phyloP scores from a whole-genome alignment of 2,888 invertebrate species.

The Tricholauxania praeusta region DNA sequence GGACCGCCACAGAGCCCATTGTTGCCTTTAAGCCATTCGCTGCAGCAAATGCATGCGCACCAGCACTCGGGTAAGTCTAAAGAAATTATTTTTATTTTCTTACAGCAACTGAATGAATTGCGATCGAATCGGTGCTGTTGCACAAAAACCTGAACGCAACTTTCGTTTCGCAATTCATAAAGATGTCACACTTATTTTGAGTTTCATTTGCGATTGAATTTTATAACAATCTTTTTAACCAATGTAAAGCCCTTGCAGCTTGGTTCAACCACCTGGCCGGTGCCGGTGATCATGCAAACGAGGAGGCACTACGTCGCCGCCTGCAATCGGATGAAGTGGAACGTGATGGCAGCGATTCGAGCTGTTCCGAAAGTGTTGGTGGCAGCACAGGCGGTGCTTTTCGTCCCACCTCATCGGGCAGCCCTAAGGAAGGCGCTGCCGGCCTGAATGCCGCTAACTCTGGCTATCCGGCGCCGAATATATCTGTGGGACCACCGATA shows the following conservation, averaged over 20 bases:
- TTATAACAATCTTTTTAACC: constrained; percentile 47
- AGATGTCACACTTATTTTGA: too few relatives aligned
- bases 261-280: constrained; percentile 75
- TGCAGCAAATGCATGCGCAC: constrained; percentile 69
- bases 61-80: constrained; percentile 68
- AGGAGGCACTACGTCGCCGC: constrained; percentile 68
- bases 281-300: constrained; percentile 70
- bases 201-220: background rate
- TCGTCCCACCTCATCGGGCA: constrained; percentile 69
- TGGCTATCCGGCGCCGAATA: constrained; percentile 89
- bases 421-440: constrained; percentile 70
- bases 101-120: too few relatives aligned
- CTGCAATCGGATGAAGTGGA: constrained; percentile 75
- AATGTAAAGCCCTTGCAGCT: constrained; percentile 70
- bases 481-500: constrained; percentile 92
- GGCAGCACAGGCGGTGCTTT: constrained; percentile 68
- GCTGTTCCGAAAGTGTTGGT: constrained; percentile 76
- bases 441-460: constrained; percentile 60
- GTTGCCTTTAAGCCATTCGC: constrained; percentile 71
- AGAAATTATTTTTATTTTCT: background rate
- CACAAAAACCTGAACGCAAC: too few relatives aligned
- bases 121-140: too few relatives aligned
- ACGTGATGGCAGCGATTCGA: constrained; percentile 79
- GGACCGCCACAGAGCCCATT: constrained; percentile 88
- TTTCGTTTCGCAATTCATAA: too few relatives aligned